Evolutionary conservation across 2,113 vertebrate genomes (phyloP), one percentile per base, ranked within the genome.

Genomic region (Nanorana parkeri): DNA sequence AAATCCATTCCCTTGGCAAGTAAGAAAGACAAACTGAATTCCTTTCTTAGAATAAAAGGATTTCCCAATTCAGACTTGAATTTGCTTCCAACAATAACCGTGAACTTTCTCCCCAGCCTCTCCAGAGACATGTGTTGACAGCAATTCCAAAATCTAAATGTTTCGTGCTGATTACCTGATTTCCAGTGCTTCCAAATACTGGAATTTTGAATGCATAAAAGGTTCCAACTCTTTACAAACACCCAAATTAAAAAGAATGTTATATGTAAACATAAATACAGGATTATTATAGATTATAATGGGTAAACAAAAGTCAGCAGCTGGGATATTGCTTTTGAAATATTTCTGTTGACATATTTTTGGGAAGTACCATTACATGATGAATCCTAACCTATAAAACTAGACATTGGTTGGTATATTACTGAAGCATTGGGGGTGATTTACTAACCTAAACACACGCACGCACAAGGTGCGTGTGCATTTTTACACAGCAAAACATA

Each of bases 61-160:
- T 80, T 69, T 80, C 78, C 78, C 78, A 71, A 80, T 69, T 80
- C 78, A 80, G 67, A 80, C 78, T 56, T 61, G 66, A 69, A 69
- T 69, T 67, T 69, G 78, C 78, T 80, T 80, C 78, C 78, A 80
- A 80, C 78, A 80, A 80, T 80, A 80, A 80, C 78, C 32, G 56
- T 80, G 66, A 80, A 71, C 78, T 80, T 80, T 80, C 78, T 69
- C 54, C 78, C 67, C 78, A 61, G 66, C 65, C 55, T 36, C 78
- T 55, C 67, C 2, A 61, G 78, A 80, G 78, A 80, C 78, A 61
- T 26, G 78, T 69, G 78, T 58, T 80, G 78, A 80, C 66, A 80
- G 78, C 78, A 80, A 80, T 80, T 69, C 67, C 78, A 69, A 32
- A 58, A 80, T 61, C 32, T 68, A 58, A 61, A 68, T 68, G 26